These are phyloP conservation scores for Crocodylus rhombifer DNA, from an alignment of 2,797 vertebrate species.

Conservation along the genomic window DNA sequence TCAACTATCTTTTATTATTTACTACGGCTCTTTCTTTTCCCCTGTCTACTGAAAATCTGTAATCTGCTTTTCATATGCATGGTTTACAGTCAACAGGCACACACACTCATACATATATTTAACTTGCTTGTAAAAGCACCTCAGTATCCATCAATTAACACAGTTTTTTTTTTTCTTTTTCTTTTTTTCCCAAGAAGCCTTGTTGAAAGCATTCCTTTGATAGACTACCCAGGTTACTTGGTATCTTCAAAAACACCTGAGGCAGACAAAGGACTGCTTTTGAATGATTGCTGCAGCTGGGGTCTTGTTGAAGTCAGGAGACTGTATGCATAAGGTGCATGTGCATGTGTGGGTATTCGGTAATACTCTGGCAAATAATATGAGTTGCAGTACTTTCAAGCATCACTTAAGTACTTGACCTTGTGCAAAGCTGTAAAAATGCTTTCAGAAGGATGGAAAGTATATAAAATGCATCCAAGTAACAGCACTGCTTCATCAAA, in stretches of 20 bases:
- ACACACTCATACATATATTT: background rate
- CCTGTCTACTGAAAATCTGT: background rate
- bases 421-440: background rate
- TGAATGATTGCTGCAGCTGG: conserved; percentile 14
- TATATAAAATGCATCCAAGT: background rate
- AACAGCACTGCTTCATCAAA: background rate
- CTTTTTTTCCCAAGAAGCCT: background rate
- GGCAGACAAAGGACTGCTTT: background rate
- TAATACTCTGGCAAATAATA: background rate
- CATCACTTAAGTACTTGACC: background rate
- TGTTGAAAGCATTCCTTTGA: background rate
- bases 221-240: background rate
- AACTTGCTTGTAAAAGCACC: background rate
- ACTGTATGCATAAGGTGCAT: rapidly evolving
- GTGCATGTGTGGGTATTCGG: rapidly evolving
- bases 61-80: background rate
- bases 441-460: background rate
- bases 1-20: background rate
- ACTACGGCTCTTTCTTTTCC: background rate
- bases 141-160: rapidly evolving
- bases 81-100: background rate
- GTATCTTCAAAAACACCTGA: conserved; percentile 43
- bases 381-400: background rate
- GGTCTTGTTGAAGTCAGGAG: background rate
- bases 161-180: background rate